Evolutionary conservation across 2,797 vertebrate genomes (phyloP), one percentile per base, ranked within the genome.

Genomic region (Pogoniulus pusillus): DNA sequence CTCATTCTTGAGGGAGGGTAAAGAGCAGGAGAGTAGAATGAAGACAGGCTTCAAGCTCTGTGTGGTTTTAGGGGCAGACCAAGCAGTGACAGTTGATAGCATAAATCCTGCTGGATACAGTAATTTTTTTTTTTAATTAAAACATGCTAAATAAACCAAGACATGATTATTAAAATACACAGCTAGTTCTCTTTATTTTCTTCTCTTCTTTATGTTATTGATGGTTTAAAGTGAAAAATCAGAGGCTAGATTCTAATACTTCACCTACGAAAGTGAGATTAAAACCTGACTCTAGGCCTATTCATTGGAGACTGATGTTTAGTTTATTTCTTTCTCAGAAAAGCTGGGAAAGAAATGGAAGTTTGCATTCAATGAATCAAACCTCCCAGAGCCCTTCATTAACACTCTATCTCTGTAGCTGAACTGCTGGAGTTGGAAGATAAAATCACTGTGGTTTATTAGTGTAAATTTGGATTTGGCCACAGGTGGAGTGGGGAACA

Each of bases 31-130:
- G 45, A 22, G 45, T 45, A 22, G n/a, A 66, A 23, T 13, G 62
- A 63, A 47, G 5, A 49, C n/a, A n/a, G n/a, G n/a, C 19, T 80
- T 73, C 32, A 24, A n/a, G 4, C 24, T 64, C 20, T 79, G 4
- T 37, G 85, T 0, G 0, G 3, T 59, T 89, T 68, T 37, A 16
- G 71, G 47, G 43, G 29, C 9, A 37, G 27, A 55, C 34, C 37
- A 30, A 84, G 32, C 32, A 20, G 30, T 74, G 14, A 9, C 10
- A 14, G 8, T 26, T 70, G 37, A 47, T 78, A 30, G 51, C 63
- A 71, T 63, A 41, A 86, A 64, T 47, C 62, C 9, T n/a, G 14
- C 58, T 41, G 7, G 4, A 1, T 2, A 1, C 16, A 0, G 0
- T 47, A n/a, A n/a, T n/a, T n/a, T n/a, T n/a, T 14, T 18, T 9